phyloP scores from a whole-genome alignment of 2,113 vertebrate species.

The Limanda limanda region DNA sequence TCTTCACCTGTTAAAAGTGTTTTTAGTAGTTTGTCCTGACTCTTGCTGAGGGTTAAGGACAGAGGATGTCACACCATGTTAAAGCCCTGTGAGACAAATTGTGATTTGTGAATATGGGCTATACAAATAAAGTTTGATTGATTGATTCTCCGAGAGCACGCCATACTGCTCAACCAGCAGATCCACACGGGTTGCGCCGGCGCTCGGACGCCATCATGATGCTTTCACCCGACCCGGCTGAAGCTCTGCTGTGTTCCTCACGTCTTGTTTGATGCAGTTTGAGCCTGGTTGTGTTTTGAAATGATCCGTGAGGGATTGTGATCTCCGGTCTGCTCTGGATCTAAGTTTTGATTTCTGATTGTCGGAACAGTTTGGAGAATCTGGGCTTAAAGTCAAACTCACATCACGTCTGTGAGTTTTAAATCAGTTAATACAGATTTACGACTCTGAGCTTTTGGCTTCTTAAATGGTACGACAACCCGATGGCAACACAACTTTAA shows the following conservation, averaged over 20 bases:
- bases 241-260: background rate
- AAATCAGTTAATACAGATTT: no score
- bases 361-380: no score
- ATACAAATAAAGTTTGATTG: no score
- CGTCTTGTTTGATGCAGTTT: background rate
- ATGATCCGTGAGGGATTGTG: conserved; percentile 21
- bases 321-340: conserved; percentile 13
- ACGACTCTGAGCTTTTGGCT: no score
- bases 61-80: no score
- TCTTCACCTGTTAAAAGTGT: no score
- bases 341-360: background rate
- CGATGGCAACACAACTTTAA: no score
- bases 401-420: background rate
- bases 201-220: background rate
- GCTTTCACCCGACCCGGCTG: background rate
- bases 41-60: no score
- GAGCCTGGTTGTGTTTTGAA: conserved; percentile 25
- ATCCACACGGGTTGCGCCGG: background rate
- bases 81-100: no score
- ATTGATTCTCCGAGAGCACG: conserved; percentile 37
- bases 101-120: no score
- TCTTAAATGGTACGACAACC: no score
- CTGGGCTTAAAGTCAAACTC: background rate
- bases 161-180: conserved; percentile 29
- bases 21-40: no score